Conservation (phyloP, 1,140 invertebrate genomes). For the Lordiphosa clarofinis region DNA sequence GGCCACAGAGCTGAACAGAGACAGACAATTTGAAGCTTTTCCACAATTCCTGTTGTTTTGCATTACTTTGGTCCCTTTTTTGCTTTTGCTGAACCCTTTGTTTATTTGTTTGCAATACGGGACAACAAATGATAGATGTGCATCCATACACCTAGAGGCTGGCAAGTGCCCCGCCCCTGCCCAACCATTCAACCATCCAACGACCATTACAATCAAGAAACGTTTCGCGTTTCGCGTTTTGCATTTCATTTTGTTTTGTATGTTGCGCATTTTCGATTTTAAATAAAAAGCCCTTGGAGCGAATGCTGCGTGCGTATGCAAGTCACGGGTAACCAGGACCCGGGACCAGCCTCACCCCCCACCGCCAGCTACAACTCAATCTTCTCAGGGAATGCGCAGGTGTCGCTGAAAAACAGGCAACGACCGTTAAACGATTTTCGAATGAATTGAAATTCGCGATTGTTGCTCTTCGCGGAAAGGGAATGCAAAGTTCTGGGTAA, state of each 20-base stretch:
- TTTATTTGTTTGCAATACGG: conserved; percentile 59
- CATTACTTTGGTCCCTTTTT: conserved; percentile 59
- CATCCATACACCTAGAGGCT: conserved; percentile 59
- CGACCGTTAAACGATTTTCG: conserved; percentile 69
- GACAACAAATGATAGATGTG: conserved; percentile 18
- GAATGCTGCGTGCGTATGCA: conserved; percentile 36
- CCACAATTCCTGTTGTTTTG: conserved; percentile 55
- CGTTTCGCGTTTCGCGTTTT: conserved; percentile 45
- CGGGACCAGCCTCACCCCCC: conserved; percentile 2
- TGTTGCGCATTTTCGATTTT: conserved; percentile 67
- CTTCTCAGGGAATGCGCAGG: conserved; percentile 60
- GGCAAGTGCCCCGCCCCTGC: conserved; percentile 46
- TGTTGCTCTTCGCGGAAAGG: conserved; percentile 32
- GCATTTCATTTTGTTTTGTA: conserved; percentile 57
- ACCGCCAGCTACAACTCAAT: conserved; percentile 4
- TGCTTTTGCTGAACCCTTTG: conserved; percentile 73
- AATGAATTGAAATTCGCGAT: conserved; percentile 74
- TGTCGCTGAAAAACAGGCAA: conserved; percentile 58
- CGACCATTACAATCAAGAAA: conserved; percentile 57
- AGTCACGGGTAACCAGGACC: conserved; percentile 38
- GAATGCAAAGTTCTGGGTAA: conserved; percentile 1
- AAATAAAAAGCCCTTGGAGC: conserved; percentile 48
- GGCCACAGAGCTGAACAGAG: conserved; percentile 1
- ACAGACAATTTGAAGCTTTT: conserved; percentile 43
- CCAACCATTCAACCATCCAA: conserved; percentile 12